Conservation (phyloP, 2,888 invertebrate species). For the Oscheius sp. region DNA sequence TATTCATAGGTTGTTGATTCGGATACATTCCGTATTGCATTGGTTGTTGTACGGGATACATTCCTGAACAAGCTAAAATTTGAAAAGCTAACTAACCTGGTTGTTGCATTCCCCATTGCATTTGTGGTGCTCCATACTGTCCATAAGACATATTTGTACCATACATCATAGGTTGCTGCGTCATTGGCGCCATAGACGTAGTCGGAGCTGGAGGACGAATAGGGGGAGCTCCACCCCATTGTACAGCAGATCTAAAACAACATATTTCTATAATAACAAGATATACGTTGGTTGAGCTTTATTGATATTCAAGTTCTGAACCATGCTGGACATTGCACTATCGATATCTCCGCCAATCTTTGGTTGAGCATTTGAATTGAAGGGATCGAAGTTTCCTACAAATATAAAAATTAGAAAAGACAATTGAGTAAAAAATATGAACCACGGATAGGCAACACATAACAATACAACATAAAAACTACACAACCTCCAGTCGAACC, state of each 20-base stretch:
- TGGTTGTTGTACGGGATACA: constrained; percentile 27
- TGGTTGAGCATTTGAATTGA: constrained; percentile 19
- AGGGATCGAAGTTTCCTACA: constrained; percentile 24
- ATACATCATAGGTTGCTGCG: constrained; percentile 15
- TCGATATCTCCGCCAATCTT: constrained; percentile 43
- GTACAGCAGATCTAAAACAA: constrained; percentile 32
- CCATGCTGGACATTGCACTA: constrained; percentile 45
- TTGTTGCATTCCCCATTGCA: constrained; percentile 31
- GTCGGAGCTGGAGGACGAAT: constrained; percentile 25
- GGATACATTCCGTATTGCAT: constrained; percentile 26
- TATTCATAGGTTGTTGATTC: constrained; percentile 12
- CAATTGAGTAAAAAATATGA: not conserved
- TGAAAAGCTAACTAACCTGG: not conserved
- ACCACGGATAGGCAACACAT: not conserved
- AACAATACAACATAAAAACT: constrained; percentile 1
- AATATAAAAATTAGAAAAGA: not conserved
- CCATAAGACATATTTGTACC: constrained; percentile 10
- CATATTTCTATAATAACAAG: not conserved
- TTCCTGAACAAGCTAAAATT: too few species aligned
- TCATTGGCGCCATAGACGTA: constrained; percentile 3
- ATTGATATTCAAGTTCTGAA: constrained; percentile 50
- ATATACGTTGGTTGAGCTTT: constrained; percentile 27
- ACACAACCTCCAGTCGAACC: constrained; percentile 28
- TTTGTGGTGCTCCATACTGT: constrained; percentile 20
- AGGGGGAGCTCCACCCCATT: constrained; percentile 33